Evolutionary conservation across 2,888 invertebrate genomes (phyloP), one percentile per base, ranked within the genome.

Genomic region (Dascillus cervinus): DNA sequence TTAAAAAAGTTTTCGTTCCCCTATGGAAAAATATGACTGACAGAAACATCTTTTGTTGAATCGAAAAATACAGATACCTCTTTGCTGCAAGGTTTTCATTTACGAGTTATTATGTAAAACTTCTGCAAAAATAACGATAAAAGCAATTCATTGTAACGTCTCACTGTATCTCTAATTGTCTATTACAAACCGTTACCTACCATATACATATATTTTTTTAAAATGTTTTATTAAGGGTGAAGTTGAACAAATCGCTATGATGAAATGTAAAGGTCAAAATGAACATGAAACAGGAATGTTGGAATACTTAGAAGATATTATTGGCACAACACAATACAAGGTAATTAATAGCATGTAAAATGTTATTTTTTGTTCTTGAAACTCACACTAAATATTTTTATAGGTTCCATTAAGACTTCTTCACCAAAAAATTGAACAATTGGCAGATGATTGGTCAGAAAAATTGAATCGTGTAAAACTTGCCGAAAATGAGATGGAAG

Each of bases 191-290:
- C 3, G 10, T 23, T 3, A 3, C 11, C 11, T 23, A 5, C 11
- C n/a, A 12, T 24, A n/a, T 24, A 2, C 2, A 11, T 12, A 6
- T 12, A 3, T 24, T 3, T n/a, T n/a, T n/a, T n/a, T n/a, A n/a
- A 12, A 6, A 2, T 12, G 9, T 6, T 3, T 12, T 11, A 45
- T 62, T 33, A 47, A 95, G 87, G 98, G 98, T 23, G 98, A 98
- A 73, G 97, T 99, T 0, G 98, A 99, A 67, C 94, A 95, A 60
- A 98, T 98, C 49, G 83, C 98, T 0, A 80, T 97, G 84, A 97
- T 98, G 97, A 97, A 96, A 60, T 86, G 95, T 0, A 98, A 94
- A 67, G 90, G 73, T 0, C 73, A 71, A 39, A 78, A 67, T 1
- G 90, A 89, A 52, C 79, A 86, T 49, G 97, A 97, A 47, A 79